Conservation (phyloP, 2,888 invertebrate genomes). For the Leptopilina syphax region DNA sequence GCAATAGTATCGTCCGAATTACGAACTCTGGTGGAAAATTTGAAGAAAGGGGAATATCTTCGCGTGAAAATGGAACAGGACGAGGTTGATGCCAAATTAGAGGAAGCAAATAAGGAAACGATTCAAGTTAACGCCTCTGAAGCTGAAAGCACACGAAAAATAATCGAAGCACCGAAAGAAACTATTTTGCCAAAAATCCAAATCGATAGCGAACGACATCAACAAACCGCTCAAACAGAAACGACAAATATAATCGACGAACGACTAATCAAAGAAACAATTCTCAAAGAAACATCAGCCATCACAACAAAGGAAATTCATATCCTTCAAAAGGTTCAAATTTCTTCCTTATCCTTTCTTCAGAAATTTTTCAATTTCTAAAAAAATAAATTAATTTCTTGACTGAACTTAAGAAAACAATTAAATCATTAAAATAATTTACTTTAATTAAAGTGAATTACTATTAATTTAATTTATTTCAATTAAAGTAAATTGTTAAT, state of each 20-base stretch:
- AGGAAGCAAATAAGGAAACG: conserved; percentile 77
- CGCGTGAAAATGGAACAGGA: conserved; percentile 77
- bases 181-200: conserved; percentile 64
- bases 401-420: conserved; percentile 69
- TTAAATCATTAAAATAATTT: conserved; percentile 56
- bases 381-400: conserved; percentile 48
- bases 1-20: conserved; percentile 81
- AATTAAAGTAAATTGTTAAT: too few relatives aligned
- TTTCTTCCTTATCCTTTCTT: conserved; percentile 16
- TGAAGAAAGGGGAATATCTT: conserved; percentile 78
- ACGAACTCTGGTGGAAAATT: conserved; percentile 79
- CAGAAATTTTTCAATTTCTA: background rate
- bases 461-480: too few relatives aligned
- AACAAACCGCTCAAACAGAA: conserved; percentile 64
- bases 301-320: conserved; percentile 69
- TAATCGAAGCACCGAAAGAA: conserved; percentile 75
- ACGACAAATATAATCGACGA: conserved; percentile 55
- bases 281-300: conserved; percentile 62
- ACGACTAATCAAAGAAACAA: conserved; percentile 63
- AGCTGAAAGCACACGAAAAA: conserved; percentile 76
- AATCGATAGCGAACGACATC: conserved; percentile 53
- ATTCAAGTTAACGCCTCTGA: conserved; percentile 74
- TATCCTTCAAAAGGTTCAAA: conserved; percentile 67
- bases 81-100: conserved; percentile 77
- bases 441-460: too few relatives aligned